These are phyloP conservation scores for Acrobasis suavella DNA, from an alignment of 2,888 invertebrate species.

Conservation along the genomic window DNA sequence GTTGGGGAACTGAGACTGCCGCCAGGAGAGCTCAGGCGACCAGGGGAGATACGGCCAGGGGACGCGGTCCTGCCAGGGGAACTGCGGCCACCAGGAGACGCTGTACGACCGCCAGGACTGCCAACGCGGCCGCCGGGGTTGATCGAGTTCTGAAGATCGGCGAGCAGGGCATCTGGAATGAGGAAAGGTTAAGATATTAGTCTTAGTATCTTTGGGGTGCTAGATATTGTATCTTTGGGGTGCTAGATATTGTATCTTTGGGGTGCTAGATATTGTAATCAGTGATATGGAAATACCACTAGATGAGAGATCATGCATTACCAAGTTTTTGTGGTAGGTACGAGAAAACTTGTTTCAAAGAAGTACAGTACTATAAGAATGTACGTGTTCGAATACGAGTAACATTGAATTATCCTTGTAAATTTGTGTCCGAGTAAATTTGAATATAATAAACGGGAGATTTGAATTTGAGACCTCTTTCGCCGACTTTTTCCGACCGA, in stretches of 20 bases:
- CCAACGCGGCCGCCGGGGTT: conserved; percentile 83
- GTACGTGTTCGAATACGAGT: no score
- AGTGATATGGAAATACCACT: no score
- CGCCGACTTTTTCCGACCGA: no score
- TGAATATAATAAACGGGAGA: no score
- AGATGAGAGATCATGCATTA: no score
- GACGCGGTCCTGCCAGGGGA: conserved; percentile 68
- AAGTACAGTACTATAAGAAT: no score
- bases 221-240: neutral
- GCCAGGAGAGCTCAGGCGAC: conserved; percentile 72
- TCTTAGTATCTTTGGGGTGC: neutral
- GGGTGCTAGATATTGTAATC: no score
- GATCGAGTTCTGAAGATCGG: conserved; percentile 97
- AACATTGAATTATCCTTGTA: no score
- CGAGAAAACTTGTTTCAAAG: no score
- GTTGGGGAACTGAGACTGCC: conserved; percentile 77
- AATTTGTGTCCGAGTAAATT: no score
- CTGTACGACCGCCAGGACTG: conserved; percentile 62
- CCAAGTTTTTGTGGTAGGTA: no score
- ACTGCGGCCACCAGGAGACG: conserved; percentile 79
- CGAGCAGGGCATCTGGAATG: conserved; percentile 95
- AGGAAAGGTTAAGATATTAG: conserved; percentile 27
- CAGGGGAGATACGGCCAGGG: conserved; percentile 76
- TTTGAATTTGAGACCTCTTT: no score
- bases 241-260: neutral